A percentile compares a stretch with the other conserved stretches of the same genome.
These are phyloP conservation scores for Hydrotaea diabolus DNA, from an alignment of 2,888 invertebrate genomes.

Conservation along the genomic window DNA sequence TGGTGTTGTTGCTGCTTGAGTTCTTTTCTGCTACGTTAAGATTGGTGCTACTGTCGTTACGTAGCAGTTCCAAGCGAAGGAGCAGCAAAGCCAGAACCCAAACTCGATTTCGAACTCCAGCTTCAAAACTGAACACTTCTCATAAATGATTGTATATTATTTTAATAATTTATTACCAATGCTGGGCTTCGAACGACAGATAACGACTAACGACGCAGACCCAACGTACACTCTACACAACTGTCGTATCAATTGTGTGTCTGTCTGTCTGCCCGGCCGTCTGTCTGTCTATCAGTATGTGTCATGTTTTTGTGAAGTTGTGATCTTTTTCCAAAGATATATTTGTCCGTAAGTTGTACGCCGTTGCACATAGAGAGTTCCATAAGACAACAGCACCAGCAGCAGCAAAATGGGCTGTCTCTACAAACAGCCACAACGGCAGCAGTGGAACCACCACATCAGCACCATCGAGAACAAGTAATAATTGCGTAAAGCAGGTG, in stretches of 20 bases:
- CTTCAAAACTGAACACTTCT: slow-evolving; percentile 22
- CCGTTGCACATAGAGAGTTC: slow-evolving; percentile 38
- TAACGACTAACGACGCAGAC: slow-evolving; percentile 34
- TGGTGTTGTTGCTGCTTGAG: slow-evolving; percentile 5
- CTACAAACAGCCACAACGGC: slow-evolving; percentile 1
- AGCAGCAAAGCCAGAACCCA: background rate
- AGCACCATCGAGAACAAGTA: slow-evolving; percentile 61
- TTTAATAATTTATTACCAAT: slow-evolving; percentile 66
- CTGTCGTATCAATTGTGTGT: slow-evolving; percentile 38
- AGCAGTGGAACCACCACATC: slow-evolving; percentile 11
- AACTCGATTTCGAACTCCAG: slow-evolving; percentile 6
- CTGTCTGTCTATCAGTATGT: slow-evolving; percentile 38
- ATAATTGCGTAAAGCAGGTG: slow-evolving; percentile 74
- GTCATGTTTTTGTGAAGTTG: slow-evolving; percentile 59
- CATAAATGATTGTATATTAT: slow-evolving; percentile 56
- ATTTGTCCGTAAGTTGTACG: slow-evolving; percentile 36
- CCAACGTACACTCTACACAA: slow-evolving; percentile 25
- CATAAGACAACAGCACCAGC: slow-evolving; percentile 42
- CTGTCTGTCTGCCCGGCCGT: background rate
- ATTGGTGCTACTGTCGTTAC: slow-evolving; percentile 60
- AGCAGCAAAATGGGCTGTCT: slow-evolving; percentile 55
- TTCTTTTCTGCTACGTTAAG: slow-evolving; percentile 3
- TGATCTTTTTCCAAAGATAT: slow-evolving; percentile 57
- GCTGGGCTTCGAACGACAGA: slow-evolving; percentile 29
- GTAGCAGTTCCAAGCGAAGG: slow-evolving; percentile 28